Conservation (phyloP, 2,888 invertebrate genomes). For the Cylloceria caligata region DNA sequence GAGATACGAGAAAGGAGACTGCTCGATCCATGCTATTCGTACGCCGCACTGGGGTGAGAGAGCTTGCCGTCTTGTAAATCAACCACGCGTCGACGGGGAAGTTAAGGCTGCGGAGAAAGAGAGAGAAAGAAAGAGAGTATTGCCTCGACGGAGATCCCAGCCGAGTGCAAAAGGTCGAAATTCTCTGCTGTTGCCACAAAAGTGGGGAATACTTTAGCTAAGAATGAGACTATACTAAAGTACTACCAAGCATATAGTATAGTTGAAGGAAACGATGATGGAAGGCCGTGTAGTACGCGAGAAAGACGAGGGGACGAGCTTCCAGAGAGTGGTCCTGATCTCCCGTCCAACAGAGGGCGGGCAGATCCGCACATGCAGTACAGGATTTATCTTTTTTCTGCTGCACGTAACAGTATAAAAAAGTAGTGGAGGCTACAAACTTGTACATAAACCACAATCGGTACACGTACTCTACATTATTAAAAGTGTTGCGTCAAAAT, state of each 20-base stretch:
- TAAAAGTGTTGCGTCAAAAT: too few species aligned
- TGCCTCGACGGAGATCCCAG: constrained; percentile 67
- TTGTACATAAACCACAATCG: too few species aligned
- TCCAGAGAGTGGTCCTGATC: constrained; percentile 19
- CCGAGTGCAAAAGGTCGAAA: constrained; percentile 76
- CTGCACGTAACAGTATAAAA: too few species aligned
- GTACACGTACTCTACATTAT: too few species aligned
- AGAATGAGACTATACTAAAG: constrained; percentile 39
- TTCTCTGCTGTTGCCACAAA: constrained; percentile 61
- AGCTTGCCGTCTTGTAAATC: constrained; percentile 75
- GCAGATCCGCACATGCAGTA: too few species aligned
- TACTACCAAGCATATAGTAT: constrained; percentile 37
- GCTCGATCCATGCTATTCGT: constrained; percentile 58
- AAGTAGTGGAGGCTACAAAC: too few species aligned
- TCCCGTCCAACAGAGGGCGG: too few species aligned
- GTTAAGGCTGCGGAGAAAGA: constrained; percentile 72
- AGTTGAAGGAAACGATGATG: constrained; percentile 42
- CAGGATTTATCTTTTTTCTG: constrained; percentile 34
- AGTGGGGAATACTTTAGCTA: constrained; percentile 45
- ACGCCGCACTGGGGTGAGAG: constrained; percentile 55
- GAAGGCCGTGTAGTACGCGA: constrained; percentile 20
- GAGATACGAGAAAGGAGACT: constrained; percentile 47
- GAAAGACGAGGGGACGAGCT: constrained; percentile 37
- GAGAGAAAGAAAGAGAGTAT: constrained; percentile 45
- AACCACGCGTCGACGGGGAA: constrained; percentile 78